Evolutionary conservation across 2,888 invertebrate species (phyloP).

Genomic region (Trisateles emortualis): DNA sequence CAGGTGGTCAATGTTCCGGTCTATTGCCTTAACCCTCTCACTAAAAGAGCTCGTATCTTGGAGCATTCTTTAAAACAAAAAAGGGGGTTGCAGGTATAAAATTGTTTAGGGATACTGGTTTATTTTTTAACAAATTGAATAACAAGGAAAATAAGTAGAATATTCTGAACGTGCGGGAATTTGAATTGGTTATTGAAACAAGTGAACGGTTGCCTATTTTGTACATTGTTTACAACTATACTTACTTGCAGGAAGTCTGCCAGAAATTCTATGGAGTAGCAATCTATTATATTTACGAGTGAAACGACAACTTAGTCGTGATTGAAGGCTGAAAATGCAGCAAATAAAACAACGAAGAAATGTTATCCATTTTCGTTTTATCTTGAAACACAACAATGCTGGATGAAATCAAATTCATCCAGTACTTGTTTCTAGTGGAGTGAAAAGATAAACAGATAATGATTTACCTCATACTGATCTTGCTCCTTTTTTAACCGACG

Average conservation of each 20-base stretch:
- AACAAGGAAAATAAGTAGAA: slow-evolving; percentile 35
- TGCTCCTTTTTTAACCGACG: no score
- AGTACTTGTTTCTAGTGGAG: slow-evolving; percentile 33
- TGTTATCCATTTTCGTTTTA: slow-evolving; percentile 35
- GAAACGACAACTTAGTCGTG: slow-evolving; percentile 41
- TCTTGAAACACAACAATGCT: slow-evolving; percentile 25
- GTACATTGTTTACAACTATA: slow-evolving; percentile 39
- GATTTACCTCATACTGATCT: slow-evolving; percentile 13
- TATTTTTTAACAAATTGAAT: slow-evolving; percentile 51
- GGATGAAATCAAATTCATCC: slow-evolving; percentile 32
- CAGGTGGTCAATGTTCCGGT: no score
- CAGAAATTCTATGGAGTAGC: slow-evolving; percentile 35
- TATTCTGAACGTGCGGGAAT: slow-evolving; percentile 30
- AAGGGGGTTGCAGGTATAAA: slow-evolving; percentile 3
- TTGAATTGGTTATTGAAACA: slow-evolving; percentile 44
- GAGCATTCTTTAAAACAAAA: no score
- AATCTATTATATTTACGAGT: slow-evolving; percentile 48
- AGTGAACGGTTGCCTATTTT: slow-evolving; percentile 38
- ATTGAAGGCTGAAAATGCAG: slow-evolving; percentile 33
- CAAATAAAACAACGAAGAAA: slow-evolving; percentile 32
- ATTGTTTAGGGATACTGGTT: slow-evolving; percentile 40
- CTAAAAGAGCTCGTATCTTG: no score
- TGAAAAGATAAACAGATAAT: slow-evolving; percentile 31
- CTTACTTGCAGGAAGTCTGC: slow-evolving; percentile 42
- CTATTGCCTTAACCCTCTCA: no score